Percentiles rank a stretch among this genome's conserved stretches.
Evolutionary conservation across 2,113 vertebrate genomes (phyloP).

Genomic region (Heloderma charlesbogerti): DNA sequence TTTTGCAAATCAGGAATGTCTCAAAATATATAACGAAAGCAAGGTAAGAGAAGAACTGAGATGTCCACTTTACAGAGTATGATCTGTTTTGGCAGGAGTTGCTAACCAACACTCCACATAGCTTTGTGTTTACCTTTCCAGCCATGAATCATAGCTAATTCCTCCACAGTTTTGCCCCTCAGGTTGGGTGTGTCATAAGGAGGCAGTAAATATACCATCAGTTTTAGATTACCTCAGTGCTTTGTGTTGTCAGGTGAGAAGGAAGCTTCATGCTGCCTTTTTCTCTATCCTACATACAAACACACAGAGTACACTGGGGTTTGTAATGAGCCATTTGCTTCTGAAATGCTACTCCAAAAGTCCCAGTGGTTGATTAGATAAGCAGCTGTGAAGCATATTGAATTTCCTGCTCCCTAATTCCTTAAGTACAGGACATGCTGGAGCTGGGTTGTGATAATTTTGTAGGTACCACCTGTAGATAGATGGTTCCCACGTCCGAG

Average conservation of each 20-base stretch:
- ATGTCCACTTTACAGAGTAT: not conserved
- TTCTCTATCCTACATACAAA: not conserved
- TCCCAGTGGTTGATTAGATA: not conserved
- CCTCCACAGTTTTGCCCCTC: slow-evolving; percentile 51
- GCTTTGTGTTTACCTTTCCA: slow-evolving; percentile 52
- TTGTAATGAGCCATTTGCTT: not conserved
- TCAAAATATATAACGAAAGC: not conserved
- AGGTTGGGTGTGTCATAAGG: slow-evolving; percentile 57
- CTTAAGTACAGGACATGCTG: not conserved
- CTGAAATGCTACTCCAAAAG: not conserved
- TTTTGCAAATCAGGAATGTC: not conserved
- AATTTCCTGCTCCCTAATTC: not conserved
- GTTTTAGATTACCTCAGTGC: slow-evolving; percentile 47
- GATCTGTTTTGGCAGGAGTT: slow-evolving; percentile 58
- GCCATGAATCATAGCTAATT: slow-evolving; percentile 63
- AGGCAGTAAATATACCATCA: slow-evolving; percentile 14
- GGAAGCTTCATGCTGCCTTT: not conserved
- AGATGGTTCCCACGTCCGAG: too few species aligned
- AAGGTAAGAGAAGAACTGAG: not conserved
- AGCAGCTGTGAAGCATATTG: accelerated
- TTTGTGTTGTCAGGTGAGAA: slow-evolving; percentile 45
- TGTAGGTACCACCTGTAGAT: not conserved
- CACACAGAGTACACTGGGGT: not conserved
- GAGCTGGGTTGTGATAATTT: not conserved
- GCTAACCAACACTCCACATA: slow-evolving; percentile 63